These are phyloP conservation scores for Brenthis ino DNA, from an alignment of 2,888 invertebrate genomes.

Conservation along the genomic window DNA sequence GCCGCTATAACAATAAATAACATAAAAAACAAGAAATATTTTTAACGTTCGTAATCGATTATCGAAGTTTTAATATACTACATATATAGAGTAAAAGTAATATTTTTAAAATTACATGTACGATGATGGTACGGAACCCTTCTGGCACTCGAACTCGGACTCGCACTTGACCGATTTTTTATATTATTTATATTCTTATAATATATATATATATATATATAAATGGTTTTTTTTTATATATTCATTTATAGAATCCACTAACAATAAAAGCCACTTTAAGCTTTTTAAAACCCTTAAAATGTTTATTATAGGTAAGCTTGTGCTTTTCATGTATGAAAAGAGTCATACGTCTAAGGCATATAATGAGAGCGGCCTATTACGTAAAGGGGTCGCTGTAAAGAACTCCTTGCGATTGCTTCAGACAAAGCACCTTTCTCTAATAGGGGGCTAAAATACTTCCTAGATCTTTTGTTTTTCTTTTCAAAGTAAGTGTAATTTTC, in stretches of 20 bases:
- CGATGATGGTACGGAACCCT: too few species aligned
- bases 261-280: neutral
- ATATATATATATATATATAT: neutral
- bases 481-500: neutral
- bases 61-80: too few species aligned
- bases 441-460: slow-evolving; percentile 4
- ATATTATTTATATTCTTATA: neutral
- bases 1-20: too few species aligned
- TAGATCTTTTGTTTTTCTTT: slow-evolving; percentile 2
- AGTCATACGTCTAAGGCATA: slow-evolving; percentile 7
- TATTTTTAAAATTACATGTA: too few species aligned
- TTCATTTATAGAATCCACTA: neutral
- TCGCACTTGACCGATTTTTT: too few species aligned
- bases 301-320: slow-evolving; percentile 1
- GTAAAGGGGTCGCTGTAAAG: slow-evolving; percentile 16
- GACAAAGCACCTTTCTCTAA: slow-evolving; percentile 22
- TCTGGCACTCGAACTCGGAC: too few species aligned
- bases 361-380: slow-evolving; percentile 22
- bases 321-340: neutral
- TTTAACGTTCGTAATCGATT: too few species aligned
- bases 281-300: neutral
- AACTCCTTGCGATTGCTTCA: slow-evolving; percentile 15
- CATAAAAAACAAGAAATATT: too few species aligned
- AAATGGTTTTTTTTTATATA: neutral
- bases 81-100: too few species aligned